Conservation (phyloP, 2,113 vertebrate species). For the Gila orcuttii region DNA sequence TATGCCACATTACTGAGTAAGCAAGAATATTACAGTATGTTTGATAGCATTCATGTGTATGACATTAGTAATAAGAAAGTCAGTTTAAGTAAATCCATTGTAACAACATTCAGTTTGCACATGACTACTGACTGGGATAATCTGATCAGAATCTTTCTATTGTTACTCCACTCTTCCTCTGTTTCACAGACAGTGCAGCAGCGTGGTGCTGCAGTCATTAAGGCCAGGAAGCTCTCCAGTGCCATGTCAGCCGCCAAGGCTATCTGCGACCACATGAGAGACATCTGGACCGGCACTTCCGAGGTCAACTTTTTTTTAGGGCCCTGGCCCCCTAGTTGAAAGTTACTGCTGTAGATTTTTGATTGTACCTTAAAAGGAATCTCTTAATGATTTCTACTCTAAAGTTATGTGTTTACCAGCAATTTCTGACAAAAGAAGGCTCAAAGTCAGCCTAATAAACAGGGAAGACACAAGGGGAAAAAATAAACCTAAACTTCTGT, state of each 20-base stretch:
- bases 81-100: not conserved
- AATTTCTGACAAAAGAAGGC: not conserved
- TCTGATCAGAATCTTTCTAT: not conserved
- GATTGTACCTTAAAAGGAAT: not conserved
- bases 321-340: not conserved
- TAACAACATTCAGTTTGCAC: not conserved
- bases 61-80: not conserved
- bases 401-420: not conserved
- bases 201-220: conserved; percentile 92
- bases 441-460: not conserved
- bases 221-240: conserved; percentile 95
- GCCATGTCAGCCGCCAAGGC: conserved; percentile 99
- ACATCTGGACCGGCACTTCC: conserved; percentile 93
- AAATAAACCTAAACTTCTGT: not conserved
- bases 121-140: not conserved
- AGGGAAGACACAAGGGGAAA: not conserved
- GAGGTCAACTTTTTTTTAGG: conserved; percentile 74
- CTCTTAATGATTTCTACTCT: not conserved
- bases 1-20: not conserved
- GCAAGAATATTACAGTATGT: not conserved
- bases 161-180: not conserved
- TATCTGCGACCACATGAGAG: conserved; percentile 93
- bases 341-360: not conserved
- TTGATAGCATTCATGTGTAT: not conserved
- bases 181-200: conserved; percentile 88